A percentile compares a stretch with the other conserved stretches of the same genome.
Evolutionary conservation across 2,113 vertebrate genomes (phyloP).

Genomic region (Anhinga anhinga): DNA sequence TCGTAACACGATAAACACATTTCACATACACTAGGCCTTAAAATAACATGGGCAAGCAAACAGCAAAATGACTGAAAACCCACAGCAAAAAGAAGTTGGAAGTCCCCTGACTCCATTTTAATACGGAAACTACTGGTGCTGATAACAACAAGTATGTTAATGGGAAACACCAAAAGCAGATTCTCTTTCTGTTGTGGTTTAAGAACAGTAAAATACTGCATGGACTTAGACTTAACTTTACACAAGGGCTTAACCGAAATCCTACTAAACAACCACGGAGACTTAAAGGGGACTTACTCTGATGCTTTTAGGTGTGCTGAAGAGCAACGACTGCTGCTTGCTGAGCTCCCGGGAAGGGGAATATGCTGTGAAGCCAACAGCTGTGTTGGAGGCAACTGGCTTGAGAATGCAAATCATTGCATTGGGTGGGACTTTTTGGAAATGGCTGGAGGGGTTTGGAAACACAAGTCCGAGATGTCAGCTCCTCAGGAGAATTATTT

Average conservation of each 20-base stretch:
- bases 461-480: neutral
- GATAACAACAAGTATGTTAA: neutral
- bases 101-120: neutral
- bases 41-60: neutral
- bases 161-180: neutral
- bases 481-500: neutral
- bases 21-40: neutral
- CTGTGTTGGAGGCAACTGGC: neutral
- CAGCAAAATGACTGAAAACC: neutral
- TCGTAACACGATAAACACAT: neutral
- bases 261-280: neutral
- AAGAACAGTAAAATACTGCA: neutral
- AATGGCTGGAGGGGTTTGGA: neutral
- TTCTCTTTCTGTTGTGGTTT: neutral
- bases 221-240: neutral
- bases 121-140: neutral
- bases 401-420: neutral
- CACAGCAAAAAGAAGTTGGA: neutral
- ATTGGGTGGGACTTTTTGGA: neutral
- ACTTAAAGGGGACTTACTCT: neutral
- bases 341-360: neutral
- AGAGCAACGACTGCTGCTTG: neutral
- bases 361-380: fast-evolving
- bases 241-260: neutral
- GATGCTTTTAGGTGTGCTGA: neutral